Conservation (phyloP, 2,888 invertebrate genomes). For the Orthosia gracilis region DNA sequence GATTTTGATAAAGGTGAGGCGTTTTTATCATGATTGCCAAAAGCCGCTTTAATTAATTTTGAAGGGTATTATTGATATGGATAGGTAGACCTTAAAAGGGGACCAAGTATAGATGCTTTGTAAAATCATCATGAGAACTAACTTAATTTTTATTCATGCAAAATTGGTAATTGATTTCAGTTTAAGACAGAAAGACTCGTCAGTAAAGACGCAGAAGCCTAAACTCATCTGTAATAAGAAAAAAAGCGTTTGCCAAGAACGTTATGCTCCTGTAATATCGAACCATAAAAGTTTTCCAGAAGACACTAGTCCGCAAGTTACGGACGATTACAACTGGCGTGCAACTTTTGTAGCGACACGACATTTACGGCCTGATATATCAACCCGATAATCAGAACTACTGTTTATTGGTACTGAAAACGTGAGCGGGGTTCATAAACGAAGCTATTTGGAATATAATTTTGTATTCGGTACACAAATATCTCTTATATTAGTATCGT, state of each 20-base stretch:
- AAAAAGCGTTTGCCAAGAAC: slow-evolving; percentile 11
- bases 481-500: not conserved
- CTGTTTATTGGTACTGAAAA: slow-evolving; percentile 26
- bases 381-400: slow-evolving; percentile 47
- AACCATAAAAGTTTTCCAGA: slow-evolving; percentile 48
- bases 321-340: slow-evolving; percentile 49
- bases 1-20: not conserved
- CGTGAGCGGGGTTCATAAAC: slow-evolving; percentile 26
- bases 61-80: not conserved
- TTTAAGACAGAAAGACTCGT: not conserved
- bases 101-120: not conserved
- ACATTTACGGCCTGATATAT: slow-evolving; percentile 59
- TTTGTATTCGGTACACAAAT: not conserved
- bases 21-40: not conserved
- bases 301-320: slow-evolving; percentile 38
- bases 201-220: not conserved
- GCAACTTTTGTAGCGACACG: slow-evolving; percentile 53
- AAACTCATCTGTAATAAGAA: not conserved
- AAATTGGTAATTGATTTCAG: not conserved
- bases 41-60: not conserved
- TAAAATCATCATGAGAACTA: not conserved
- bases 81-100: not conserved
- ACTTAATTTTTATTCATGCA: not conserved
- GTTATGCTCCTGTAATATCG: slow-evolving; percentile 26
- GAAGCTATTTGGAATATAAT: slow-evolving; percentile 25